These are phyloP conservation scores for Drosophila emarginata DNA, from an alignment of 2,888 invertebrate genomes.

Conservation along the genomic window DNA sequence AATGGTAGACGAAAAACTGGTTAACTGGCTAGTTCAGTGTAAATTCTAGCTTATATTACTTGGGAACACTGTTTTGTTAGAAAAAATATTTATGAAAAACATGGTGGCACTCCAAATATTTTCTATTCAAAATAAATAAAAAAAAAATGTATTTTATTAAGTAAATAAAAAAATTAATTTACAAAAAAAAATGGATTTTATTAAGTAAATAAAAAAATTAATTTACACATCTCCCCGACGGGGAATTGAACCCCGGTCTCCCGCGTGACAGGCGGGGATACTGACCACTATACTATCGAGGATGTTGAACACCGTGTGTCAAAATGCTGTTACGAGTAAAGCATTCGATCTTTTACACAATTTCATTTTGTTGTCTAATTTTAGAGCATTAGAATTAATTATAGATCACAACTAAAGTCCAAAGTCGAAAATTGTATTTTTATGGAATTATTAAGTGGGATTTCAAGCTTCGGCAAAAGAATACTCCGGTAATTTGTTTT, in stretches of 20 bases:
- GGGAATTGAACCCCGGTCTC: conserved; percentile 9
- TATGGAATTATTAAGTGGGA: neutral
- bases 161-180: neutral
- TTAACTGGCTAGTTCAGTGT: too few relatives aligned
- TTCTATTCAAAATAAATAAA: too few relatives aligned
- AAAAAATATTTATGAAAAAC: too few relatives aligned
- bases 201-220: neutral
- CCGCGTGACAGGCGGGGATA: conserved; percentile 9
- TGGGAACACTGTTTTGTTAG: too few relatives aligned
- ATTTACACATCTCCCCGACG: neutral
- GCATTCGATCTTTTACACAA: neutral
- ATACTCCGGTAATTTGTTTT: neutral
- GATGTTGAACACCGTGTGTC: neutral
- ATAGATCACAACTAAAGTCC: neutral
- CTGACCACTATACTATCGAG: conserved; percentile 6
- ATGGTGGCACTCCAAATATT: too few relatives aligned
- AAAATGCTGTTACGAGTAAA: neutral
- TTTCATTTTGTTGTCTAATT: neutral
- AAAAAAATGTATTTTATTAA: too few relatives aligned
- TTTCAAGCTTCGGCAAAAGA: neutral
- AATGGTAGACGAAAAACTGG: too few relatives aligned
- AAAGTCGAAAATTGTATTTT: neutral
- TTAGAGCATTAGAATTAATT: neutral
- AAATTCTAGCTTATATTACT: too few relatives aligned
- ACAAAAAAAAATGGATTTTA: neutral